phyloP scores from a whole-genome alignment of 2,888 invertebrate genomes.

The Hecatera dysodea region DNA sequence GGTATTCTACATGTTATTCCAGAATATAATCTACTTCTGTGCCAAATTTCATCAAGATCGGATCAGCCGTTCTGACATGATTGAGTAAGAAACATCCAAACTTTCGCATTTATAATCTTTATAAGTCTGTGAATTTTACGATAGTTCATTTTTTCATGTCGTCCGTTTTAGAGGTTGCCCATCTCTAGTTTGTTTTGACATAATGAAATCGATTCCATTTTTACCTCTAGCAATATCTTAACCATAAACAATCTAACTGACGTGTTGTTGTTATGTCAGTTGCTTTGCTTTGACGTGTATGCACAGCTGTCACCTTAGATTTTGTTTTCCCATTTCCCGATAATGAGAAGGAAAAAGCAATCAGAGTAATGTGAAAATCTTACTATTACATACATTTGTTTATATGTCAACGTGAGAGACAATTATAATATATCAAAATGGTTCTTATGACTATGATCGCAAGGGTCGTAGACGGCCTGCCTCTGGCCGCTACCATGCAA shows the following conservation, averaged over 20 bases:
- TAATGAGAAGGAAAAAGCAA: slow-evolving; percentile 84
- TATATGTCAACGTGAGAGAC: slow-evolving; percentile 72
- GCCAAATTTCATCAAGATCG: too few relatives aligned
- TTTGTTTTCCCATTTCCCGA: slow-evolving; percentile 76
- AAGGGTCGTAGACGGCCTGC: slow-evolving; percentile 98
- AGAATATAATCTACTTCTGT: too few relatives aligned
- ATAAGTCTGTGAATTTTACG: too few relatives aligned
- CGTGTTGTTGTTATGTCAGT: slow-evolving; percentile 84
- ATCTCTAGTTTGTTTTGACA: background rate
- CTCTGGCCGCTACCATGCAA: slow-evolving; percentile 98
- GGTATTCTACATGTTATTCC: too few relatives aligned
- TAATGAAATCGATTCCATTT: background rate
- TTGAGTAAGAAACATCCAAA: too few relatives aligned
- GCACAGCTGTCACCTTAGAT: slow-evolving; percentile 75
- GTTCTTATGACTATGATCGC: slow-evolving; percentile 99
- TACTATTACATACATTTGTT: slow-evolving; percentile 62
- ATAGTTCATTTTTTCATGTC: too few relatives aligned
- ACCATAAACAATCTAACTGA: slow-evolving; percentile 64
- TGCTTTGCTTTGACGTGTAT: slow-evolving; percentile 82
- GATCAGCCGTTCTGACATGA: too few relatives aligned
- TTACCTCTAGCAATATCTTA: slow-evolving; percentile 17
- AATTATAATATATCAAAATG: slow-evolving; percentile 91
- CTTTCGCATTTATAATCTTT: too few relatives aligned
- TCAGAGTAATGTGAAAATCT: slow-evolving; percentile 68
- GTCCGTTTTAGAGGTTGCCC: too few relatives aligned